Percentiles rank a stretch among this genome's conserved stretches.
phyloP scores from a whole-genome alignment of 2,888 invertebrate species.

The Lepidochitona cinerea region DNA sequence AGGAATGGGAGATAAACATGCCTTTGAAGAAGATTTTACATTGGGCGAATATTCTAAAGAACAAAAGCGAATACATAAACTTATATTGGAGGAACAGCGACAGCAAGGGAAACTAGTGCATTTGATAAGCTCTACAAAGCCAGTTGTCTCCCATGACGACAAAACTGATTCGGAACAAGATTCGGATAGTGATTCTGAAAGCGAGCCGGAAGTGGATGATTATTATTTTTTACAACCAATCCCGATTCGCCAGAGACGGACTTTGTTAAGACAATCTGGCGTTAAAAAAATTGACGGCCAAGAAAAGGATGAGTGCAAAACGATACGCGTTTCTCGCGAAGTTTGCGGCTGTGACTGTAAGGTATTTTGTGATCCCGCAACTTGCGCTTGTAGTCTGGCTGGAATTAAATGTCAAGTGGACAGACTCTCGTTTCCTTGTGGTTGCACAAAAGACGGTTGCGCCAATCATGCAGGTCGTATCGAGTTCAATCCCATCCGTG shows the following conservation, averaged over 20 bases:
- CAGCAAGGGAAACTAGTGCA: constrained; percentile 71
- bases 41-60: constrained; percentile 91
- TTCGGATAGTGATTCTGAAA: constrained; percentile 48
- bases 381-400: constrained; percentile 93
- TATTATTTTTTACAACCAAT: constrained; percentile 80
- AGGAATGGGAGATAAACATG: constrained; percentile 84
- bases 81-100: constrained; percentile 81
- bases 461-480: constrained; percentile 92
- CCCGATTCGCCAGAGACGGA: constrained; percentile 90
- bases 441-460: constrained; percentile 95
- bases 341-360: constrained; percentile 70
- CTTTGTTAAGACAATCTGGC: constrained; percentile 90
- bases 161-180: constrained; percentile 34
- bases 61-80: constrained; percentile 87
- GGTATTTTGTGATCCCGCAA: constrained; percentile 90
- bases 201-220: constrained; percentile 64
- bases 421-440: constrained; percentile 95
- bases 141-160: constrained; percentile 27
- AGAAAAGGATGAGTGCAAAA: constrained; percentile 95
- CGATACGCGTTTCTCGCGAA: constrained; percentile 91
- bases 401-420: constrained; percentile 99
- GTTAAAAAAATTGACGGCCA: constrained; percentile 92
- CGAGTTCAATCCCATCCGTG: constrained; percentile 95
- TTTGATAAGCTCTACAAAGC: neutral
- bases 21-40: constrained; percentile 83